A percentile compares a stretch with the other conserved stretches of the same genome.
These are phyloP conservation scores for Plagodis pulveraria DNA, from an alignment of 2,888 invertebrate genomes.

Conservation along the genomic window DNA sequence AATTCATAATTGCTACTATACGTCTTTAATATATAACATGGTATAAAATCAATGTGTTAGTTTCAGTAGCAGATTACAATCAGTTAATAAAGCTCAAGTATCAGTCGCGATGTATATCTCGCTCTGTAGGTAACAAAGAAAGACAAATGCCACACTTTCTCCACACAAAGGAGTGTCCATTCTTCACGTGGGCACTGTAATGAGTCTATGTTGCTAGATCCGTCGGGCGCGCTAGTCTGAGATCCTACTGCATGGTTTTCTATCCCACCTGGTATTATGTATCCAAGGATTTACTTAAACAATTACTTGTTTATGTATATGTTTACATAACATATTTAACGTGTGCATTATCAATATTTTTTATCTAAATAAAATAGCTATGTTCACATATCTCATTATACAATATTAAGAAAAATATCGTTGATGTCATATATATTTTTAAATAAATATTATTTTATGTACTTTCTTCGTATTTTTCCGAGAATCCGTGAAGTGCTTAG, in stretches of 20 bases:
- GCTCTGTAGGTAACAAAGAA: conserved; percentile 64
- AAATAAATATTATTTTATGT: no score
- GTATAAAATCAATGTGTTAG: conserved; percentile 40
- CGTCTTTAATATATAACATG: not conserved
- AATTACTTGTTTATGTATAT: not conserved
- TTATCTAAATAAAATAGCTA: no score
- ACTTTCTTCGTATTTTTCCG: no score
- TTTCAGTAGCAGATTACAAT: conserved; percentile 50
- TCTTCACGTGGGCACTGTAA: conserved; percentile 68
- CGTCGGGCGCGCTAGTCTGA: conserved; percentile 21
- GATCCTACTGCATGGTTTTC: conserved; percentile 5
- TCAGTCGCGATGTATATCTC: conserved; percentile 54
- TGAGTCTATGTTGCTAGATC: conserved; percentile 64
- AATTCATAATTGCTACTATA: no score
- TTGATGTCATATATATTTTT: no score
- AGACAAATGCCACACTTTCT: conserved; percentile 74
- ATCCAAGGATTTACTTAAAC: not conserved
- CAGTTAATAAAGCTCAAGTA: conserved; percentile 47
- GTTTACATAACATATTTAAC: no score
- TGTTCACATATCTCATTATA: no score
- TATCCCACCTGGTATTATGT: not conserved
- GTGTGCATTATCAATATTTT: no score
- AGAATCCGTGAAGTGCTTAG: no score
- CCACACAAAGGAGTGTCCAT: conserved; percentile 73
- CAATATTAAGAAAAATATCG: no score